A percentile compares a stretch with the other conserved stretches of the same genome.
Conservation (phyloP, 2,888 invertebrate genomes). For the Sarcophaga caerulescens region DNA sequence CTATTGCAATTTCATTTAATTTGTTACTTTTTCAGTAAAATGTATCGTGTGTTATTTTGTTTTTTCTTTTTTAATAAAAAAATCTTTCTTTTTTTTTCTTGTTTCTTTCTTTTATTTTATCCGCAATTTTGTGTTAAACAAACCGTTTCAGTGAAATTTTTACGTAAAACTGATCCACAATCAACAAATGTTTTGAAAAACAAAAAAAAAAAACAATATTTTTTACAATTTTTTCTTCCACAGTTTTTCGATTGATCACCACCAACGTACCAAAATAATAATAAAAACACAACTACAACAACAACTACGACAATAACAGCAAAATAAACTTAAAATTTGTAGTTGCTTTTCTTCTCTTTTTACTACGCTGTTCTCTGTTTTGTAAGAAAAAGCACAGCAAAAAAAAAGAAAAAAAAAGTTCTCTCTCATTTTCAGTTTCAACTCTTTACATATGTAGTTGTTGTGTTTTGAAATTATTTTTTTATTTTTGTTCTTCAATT, state of each 20-base stretch:
- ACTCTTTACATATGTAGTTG: conserved; percentile 22
- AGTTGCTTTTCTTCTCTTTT: conserved; percentile 26
- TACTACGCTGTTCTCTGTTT: conserved; percentile 22
- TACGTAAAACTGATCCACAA: conserved; percentile 72
- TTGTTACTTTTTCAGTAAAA: background rate
- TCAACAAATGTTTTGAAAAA: conserved; percentile 58
- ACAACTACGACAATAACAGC: background rate
- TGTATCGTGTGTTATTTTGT: background rate
- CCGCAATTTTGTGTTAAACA: conserved; percentile 66
- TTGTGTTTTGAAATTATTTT: background rate
- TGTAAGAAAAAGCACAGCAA: background rate
- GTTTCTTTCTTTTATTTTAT: conserved; percentile 26
- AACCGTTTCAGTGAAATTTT: conserved; percentile 74
- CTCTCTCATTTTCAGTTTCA: conserved; percentile 23
- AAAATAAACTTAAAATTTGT: conserved; percentile 60
- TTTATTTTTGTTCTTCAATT: conserved; percentile 30
- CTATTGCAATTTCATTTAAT: background rate
- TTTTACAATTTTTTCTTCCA: conserved; percentile 40
- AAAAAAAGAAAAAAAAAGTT: conserved; percentile 19
- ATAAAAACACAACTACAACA: conserved; percentile 17
- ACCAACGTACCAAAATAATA: conserved; percentile 61
- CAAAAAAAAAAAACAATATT: too few species aligned
- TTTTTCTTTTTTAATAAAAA: background rate
- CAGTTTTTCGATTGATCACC: conserved; percentile 65
- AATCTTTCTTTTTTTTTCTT: background rate